phyloP scores from a whole-genome alignment of 2,888 invertebrate species.

The Tetheella fluctuosa region DNA sequence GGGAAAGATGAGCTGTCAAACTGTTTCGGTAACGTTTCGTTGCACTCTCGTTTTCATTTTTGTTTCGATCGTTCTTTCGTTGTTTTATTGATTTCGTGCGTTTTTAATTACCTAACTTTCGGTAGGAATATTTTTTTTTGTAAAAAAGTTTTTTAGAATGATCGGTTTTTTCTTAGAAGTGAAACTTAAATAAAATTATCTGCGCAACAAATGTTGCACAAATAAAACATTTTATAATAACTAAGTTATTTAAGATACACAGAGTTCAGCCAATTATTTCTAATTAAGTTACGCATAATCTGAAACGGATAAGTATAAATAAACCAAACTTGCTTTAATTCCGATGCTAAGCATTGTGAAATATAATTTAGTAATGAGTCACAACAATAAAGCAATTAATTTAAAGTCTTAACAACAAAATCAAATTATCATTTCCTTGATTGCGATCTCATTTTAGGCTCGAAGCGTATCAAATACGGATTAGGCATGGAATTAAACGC shows the following conservation, averaged over 20 bases:
- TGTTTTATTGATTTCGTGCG: slow-evolving; percentile 4
- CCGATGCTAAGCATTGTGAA: neutral
- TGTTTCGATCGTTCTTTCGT: slow-evolving; percentile 19
- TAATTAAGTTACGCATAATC: neutral
- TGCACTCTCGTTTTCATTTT: slow-evolving; percentile 51
- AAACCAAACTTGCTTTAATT: neutral
- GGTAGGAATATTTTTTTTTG: neutral
- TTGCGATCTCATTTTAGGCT: slow-evolving; percentile 15
- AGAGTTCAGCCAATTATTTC: neutral
- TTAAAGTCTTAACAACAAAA: neutral
- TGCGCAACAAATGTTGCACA: neutral
- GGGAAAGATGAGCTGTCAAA: slow-evolving; percentile 57
- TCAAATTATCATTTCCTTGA: neutral
- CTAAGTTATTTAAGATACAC: slow-evolving; percentile 3
- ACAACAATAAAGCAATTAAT: neutral
- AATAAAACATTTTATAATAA: neutral
- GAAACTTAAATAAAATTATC: neutral
- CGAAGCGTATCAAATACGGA: slow-evolving; percentile 59
- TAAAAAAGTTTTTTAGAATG: neutral
- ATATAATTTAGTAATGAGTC: neutral
- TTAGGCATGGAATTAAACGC: slow-evolving; percentile 42
- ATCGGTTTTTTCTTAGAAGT: neutral
- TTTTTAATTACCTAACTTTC: neutral
- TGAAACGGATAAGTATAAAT: neutral
- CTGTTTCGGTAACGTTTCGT: slow-evolving; percentile 41